These are phyloP conservation scores for Micropoecilia bifurca DNA, from an alignment of 2,797 vertebrate genomes.

Conservation along the genomic window DNA sequence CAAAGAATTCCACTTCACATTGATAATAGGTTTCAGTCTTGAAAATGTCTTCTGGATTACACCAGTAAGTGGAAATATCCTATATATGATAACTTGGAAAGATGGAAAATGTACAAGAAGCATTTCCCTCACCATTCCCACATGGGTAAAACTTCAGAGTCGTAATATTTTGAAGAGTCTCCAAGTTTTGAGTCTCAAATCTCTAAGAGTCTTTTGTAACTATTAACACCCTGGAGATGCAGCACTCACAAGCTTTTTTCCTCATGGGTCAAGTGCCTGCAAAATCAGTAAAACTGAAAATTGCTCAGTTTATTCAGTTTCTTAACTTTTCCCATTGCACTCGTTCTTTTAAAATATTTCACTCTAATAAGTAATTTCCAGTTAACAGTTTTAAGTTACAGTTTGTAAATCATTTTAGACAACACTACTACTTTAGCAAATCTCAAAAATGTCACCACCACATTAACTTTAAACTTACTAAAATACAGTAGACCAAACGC, in stretches of 20 bases:
- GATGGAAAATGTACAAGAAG: background rate
- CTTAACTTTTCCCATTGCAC: background rate
- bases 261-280: constrained; percentile 13
- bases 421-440: constrained; percentile 6
- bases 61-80: constrained; percentile 3
- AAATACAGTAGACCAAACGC: background rate
- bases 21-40: background rate
- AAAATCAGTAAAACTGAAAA: constrained; percentile 5
- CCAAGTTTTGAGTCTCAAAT: constrained; percentile 13
- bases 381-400: background rate
- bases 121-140: constrained; percentile 13
- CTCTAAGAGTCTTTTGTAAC: constrained; percentile 6
- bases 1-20: constrained; percentile 10
- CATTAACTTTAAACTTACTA: background rate
- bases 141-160: constrained; percentile 5
- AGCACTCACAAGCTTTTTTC: constrained; percentile 13
- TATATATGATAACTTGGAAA: constrained; percentile 11
- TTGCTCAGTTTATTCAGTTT: background rate
- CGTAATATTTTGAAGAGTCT: constrained; percentile 17
- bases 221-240: constrained; percentile 9
- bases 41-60: constrained; percentile 9
- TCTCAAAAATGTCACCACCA: too few relatives aligned
- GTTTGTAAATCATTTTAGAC: background rate
- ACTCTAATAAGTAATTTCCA: background rate
- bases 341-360: constrained; percentile 5